These are phyloP conservation scores for Pedicia rivosa DNA, from an alignment of 2,888 invertebrate genomes.

Conservation along the genomic window DNA sequence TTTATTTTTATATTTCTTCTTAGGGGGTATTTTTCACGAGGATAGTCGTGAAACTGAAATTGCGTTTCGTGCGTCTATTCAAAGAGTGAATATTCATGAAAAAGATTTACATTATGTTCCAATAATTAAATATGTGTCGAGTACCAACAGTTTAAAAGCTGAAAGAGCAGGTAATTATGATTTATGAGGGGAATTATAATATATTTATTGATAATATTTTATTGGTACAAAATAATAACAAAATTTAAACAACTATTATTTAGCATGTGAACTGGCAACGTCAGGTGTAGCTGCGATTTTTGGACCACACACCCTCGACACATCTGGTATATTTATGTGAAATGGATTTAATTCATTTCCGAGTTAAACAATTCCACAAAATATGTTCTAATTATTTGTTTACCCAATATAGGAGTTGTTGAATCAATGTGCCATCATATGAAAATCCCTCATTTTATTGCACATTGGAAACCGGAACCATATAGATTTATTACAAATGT, in stretches of 20 bases:
- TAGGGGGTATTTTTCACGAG: conserved; percentile 36
- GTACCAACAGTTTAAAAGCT: conserved; percentile 25
- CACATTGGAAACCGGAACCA: conserved; percentile 37
- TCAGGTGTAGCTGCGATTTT: conserved; percentile 57
- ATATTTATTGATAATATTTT: too few relatives aligned
- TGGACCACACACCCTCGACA: too few relatives aligned
- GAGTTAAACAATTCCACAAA: too few relatives aligned
- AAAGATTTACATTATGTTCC: conserved; percentile 24
- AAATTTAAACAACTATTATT: too few relatives aligned
- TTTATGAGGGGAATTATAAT: too few relatives aligned
- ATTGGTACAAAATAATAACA: too few relatives aligned
- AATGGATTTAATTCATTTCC: too few relatives aligned
- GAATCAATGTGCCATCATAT: conserved; percentile 43
- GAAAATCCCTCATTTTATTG: conserved; percentile 46
- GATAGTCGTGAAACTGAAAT: conserved; percentile 37
- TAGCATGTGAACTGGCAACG: conserved; percentile 48
- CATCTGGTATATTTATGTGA: too few relatives aligned
- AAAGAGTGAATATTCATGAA: conserved; percentile 29
- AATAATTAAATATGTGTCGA: conserved; percentile 21
- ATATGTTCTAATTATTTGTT: too few relatives aligned
- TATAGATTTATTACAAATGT: conserved; percentile 11
- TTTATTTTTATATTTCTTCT: too few relatives aligned
- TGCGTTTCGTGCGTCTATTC: conserved; percentile 40
- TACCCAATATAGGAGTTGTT: conserved; percentile 25
- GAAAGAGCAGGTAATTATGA: conserved; percentile 23